Conservation (phyloP, 2,888 invertebrate genomes). For the Coecobrya sp. region DNA sequence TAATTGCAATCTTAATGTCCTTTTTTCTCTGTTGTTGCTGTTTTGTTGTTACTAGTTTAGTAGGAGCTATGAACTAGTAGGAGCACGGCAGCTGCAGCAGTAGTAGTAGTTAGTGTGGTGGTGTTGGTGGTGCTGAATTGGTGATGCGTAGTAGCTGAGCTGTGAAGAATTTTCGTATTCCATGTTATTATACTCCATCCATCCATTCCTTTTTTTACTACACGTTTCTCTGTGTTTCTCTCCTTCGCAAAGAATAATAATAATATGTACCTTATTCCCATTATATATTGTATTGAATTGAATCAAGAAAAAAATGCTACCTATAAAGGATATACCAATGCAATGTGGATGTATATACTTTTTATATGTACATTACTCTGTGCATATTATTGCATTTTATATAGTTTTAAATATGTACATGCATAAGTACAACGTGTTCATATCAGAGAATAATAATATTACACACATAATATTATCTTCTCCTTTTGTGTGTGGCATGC, state of each 20-base stretch:
- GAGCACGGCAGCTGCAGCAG: slow-evolving; percentile 9
- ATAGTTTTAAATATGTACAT: neutral
- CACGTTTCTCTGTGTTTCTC: slow-evolving; percentile 21
- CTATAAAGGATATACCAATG: neutral
- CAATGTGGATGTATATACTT: neutral
- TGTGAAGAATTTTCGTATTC: slow-evolving; percentile 50
- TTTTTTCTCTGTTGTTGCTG: slow-evolving; percentile 25
- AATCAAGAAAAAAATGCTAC: slow-evolving; percentile 26
- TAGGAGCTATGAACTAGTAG: slow-evolving; percentile 40
- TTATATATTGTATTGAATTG: neutral
- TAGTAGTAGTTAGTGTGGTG: neutral
- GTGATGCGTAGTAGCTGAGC: slow-evolving; percentile 50
- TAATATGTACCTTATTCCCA: neutral
- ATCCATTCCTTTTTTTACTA: slow-evolving; percentile 9
- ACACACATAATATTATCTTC: slow-evolving; percentile 7
- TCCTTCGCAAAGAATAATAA: neutral
- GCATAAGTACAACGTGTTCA: neutral
- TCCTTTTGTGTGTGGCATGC: slow-evolving; percentile 41
- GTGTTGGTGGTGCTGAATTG: slow-evolving; percentile 16
- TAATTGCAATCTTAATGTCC: slow-evolving; percentile 34
- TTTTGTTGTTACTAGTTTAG: slow-evolving; percentile 46
- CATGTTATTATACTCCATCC: slow-evolving; percentile 46
- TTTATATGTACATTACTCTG: neutral
- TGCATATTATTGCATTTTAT: neutral
- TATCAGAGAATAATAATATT: neutral